A percentile compares a stretch with the other conserved stretches of the same genome.
These are phyloP conservation scores for Phymastichus coffea DNA, from an alignment of 1,140 invertebrate genomes.

Conservation along the genomic window DNA sequence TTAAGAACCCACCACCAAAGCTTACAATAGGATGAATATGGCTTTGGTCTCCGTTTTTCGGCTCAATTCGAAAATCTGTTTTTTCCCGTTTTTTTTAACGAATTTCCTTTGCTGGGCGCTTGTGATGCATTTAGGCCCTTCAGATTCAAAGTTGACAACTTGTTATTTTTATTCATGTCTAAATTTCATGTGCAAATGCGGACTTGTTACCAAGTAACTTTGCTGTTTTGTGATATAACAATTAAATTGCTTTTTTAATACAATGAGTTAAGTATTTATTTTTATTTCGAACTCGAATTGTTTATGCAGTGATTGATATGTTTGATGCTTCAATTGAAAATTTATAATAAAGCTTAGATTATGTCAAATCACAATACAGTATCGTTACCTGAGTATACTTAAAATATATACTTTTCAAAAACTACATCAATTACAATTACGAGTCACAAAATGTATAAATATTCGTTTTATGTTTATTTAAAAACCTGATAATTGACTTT, in stretches of 20 bases:
- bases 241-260: background rate
- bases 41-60: background rate
- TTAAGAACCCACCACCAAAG: slow-evolving; percentile 3
- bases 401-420: background rate
- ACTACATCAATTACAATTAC: background rate
- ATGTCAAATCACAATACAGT: background rate
- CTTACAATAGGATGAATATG: background rate
- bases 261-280: background rate
- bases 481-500: slow-evolving; percentile 20
- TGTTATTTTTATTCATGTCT: slow-evolving; percentile 14
- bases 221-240: background rate
- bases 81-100: background rate
- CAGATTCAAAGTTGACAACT: background rate
- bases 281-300: no score
- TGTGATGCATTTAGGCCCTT: slow-evolving; percentile 1
- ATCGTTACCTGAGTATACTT: background rate
- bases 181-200: background rate
- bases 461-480: background rate
- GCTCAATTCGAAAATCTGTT: background rate
- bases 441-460: slow-evolving; percentile 19
- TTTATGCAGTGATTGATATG: no score
- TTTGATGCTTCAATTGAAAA: no score
- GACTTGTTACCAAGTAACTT: slow-evolving; percentile 5
- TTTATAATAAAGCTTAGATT: background rate
- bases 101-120: background rate